These are phyloP conservation scores for Micronycteris hirsuta DNA, from an alignment of 2,113 vertebrate species.

Conservation along the genomic window DNA sequence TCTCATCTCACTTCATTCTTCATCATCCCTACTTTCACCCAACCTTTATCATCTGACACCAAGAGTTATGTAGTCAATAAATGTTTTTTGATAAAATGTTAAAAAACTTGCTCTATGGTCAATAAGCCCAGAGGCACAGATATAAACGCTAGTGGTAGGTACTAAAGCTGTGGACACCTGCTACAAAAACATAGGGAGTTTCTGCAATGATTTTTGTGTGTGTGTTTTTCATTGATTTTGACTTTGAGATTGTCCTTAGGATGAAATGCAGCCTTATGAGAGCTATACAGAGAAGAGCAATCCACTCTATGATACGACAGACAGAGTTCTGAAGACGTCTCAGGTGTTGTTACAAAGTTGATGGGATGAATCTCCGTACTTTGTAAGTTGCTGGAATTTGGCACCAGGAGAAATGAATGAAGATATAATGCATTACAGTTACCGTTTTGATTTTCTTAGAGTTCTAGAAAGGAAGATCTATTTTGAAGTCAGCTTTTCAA, in stretches of 20 bases:
- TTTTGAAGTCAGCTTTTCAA: background rate
- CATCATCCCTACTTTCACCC: background rate
- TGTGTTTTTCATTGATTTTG: background rate
- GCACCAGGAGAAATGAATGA: background rate
- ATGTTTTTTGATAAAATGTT: background rate
- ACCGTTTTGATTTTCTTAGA: slow-evolving; percentile 17
- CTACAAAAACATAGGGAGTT: background rate
- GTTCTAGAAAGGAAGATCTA: background rate
- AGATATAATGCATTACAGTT: background rate
- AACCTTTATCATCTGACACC: background rate
- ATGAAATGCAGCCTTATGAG: slow-evolving; percentile 71
- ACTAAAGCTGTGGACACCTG: background rate
- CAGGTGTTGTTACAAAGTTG: background rate
- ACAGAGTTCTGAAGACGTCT: background rate
- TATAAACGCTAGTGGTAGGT: background rate
- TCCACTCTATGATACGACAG: slow-evolving; percentile 62
- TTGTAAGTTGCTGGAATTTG: background rate
- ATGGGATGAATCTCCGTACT: background rate
- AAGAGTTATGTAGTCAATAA: background rate
- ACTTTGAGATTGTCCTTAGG: slow-evolving; percentile 56
- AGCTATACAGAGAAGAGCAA: slow-evolving; percentile 70
- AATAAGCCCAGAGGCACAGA: background rate
- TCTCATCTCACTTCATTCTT: background rate
- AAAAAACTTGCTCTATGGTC: background rate
- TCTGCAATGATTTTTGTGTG: background rate